Base-by-base conservation (phyloP, 1,140 invertebrate genomes). In the Xylocopa sonorina region DNA sequence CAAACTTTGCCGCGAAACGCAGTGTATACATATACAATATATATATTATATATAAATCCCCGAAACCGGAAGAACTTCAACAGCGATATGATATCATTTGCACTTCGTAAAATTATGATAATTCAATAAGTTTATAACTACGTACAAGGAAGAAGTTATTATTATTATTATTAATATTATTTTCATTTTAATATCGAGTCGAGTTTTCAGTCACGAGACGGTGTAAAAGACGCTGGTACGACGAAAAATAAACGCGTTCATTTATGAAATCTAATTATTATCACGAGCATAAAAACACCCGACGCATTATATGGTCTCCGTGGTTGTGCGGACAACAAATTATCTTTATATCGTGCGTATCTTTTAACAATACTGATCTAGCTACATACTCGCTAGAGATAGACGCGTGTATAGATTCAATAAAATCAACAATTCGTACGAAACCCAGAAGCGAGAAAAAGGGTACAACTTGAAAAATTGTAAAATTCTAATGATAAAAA, bases 11-110 rank as follows among this genome's bases (percentile, higher is more conserved):
- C 62, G 53, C 48, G 14, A 75, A 60, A 76, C 51, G 48, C 58
- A 76, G 43, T 81, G 66, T 80, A 85, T 73, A 71, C 67, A 72
- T 80, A 76, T 80, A 62, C 32, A 62, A n/a, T n/a, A 76, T 63
- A 79, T 74, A 76, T 38, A 66, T 75, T 75, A 67, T 80, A 76
- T 76, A 78, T 80, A 76, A 64, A 55, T 71, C 27, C 48, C 62
- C 58, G 53, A 48, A 83, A 84, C 50, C 68, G 64, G 78, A 84
- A 85, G 73, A 81, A 78, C 63, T 81, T 78, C 50, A 85, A 85
- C 82, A 81, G 79, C 79, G 78, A 85, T 78, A 85, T 81, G 72
- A 81, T 81, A 69, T 84, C 46, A 53, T 68, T 81, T 60, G 74
- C 73, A 72, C 72, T 81, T 73, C 57, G 68, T 78, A 78, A 78